These are phyloP conservation scores for Danio tinwini DNA, from an alignment of 2,797 vertebrate genomes.

Conservation along the genomic window DNA sequence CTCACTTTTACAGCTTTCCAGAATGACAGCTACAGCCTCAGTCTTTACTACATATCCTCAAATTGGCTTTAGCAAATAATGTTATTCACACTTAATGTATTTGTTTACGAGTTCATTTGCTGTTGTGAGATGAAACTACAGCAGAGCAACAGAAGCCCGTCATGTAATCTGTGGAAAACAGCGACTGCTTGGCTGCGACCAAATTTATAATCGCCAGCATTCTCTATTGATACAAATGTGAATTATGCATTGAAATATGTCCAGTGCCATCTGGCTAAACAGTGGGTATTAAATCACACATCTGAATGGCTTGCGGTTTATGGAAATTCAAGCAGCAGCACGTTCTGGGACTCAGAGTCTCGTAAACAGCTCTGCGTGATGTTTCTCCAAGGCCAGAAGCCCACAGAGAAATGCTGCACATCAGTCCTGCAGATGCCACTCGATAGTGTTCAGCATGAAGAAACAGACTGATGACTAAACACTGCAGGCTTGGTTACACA, in stretches of 20 bases:
- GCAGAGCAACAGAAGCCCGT: constrained; percentile 2
- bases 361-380: constrained; percentile 60
- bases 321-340: constrained; percentile 56
- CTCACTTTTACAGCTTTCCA: not conserved
- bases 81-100: not conserved
- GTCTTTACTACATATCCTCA: not conserved
- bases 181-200: not conserved
- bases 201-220: constrained; percentile 3
- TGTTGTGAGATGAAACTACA: not conserved
- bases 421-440: constrained; percentile 55
- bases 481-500: constrained; percentile 39
- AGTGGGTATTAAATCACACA: constrained; percentile 49
- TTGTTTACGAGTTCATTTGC: not conserved
- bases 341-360: constrained; percentile 50
- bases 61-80: not conserved
- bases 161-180: constrained; percentile 27
- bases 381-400: constrained; percentile 54
- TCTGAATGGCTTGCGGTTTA: constrained; percentile 51
- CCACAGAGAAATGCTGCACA: constrained; percentile 55
- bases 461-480: constrained; percentile 47
- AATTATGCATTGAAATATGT: constrained; percentile 51
- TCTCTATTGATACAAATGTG: constrained; percentile 23
- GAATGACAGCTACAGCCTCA: no score
- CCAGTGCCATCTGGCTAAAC: constrained; percentile 50
- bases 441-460: constrained; percentile 37